These are phyloP conservation scores for Cepaea nemoralis DNA, from an alignment of 1,140 invertebrate species.

Conservation along the genomic window DNA sequence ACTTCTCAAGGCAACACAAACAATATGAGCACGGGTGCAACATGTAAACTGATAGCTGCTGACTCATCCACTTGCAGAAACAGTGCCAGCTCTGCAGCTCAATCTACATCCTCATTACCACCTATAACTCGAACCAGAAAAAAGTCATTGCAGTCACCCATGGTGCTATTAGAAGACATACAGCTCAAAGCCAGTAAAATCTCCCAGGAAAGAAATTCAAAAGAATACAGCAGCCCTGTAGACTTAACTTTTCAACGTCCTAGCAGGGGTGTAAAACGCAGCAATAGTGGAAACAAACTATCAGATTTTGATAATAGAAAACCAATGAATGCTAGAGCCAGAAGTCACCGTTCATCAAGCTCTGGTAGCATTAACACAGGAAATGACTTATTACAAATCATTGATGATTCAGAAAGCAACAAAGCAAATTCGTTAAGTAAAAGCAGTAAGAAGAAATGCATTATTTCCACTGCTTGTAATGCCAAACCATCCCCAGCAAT, in stretches of 20 bases:
- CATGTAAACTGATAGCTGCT: constrained; percentile 2
- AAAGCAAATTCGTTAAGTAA: neutral
- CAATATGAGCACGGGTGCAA: neutral
- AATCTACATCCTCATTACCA: neutral
- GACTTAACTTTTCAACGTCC: neutral
- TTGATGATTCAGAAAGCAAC: constrained; percentile 21
- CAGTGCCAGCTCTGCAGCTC: neutral
- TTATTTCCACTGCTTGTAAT: constrained; percentile 1
- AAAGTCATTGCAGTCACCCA: constrained; percentile 17
- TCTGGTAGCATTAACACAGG: constrained; percentile 6
- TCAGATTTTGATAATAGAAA: constrained; percentile 13
- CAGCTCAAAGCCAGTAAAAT: constrained; percentile 12
- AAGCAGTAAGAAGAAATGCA: constrained; percentile 17
- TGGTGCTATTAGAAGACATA: constrained; percentile 40
- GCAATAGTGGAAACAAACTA: constrained; percentile 20
- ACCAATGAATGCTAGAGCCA: neutral
- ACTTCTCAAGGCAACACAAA: neutral
- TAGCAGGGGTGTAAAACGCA: neutral
- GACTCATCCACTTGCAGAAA: neutral
- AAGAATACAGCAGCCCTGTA: neutral
- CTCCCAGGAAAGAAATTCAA: constrained; percentile 10
- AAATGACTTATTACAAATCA: constrained; percentile 9
- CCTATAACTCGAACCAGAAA: constrained; percentile 22
- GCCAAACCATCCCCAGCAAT: constrained; percentile 35
- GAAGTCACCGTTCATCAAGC: constrained; percentile 29